phyloP scores from a whole-genome alignment of 2,797 vertebrate genomes.

The Erpetoichthys calabaricus region DNA sequence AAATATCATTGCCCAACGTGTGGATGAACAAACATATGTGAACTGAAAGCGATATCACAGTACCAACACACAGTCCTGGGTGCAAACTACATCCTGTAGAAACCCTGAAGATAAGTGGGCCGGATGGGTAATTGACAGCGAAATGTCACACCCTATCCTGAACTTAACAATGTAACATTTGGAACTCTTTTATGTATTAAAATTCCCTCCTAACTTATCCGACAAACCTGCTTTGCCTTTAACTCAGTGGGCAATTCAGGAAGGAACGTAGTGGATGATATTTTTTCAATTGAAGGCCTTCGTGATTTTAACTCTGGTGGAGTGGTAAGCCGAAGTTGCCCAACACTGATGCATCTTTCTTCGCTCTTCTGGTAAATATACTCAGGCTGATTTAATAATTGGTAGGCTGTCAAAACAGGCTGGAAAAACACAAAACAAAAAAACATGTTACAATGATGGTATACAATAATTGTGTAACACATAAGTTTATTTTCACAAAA shows the following conservation, averaged over 20 bases:
- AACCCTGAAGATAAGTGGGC: no score
- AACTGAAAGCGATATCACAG: no score
- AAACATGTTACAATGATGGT: no score
- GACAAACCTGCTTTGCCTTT: constrained; percentile 39
- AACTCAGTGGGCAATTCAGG: constrained; percentile 26
- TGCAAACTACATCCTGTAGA: no score
- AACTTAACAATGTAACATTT: neutral
- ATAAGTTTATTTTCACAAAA: no score
- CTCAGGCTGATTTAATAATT: constrained; percentile 40
- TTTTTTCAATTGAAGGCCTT: constrained; percentile 7
- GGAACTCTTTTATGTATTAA: neutral
- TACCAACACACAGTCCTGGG: no score
- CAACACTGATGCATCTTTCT: constrained; percentile 30
- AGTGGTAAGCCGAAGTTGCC: constrained; percentile 26
- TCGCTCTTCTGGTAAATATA: constrained; percentile 36
- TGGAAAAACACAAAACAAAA: constrained; percentile 18
- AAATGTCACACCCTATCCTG: neutral
- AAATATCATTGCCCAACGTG: no score
- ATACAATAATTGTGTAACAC: no score
- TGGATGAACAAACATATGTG: no score
- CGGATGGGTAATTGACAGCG: neutral
- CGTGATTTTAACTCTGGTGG: constrained; percentile 16
- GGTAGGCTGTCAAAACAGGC: constrained; percentile 52
- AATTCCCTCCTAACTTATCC: neutral
- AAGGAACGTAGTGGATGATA: constrained; percentile 19